These are phyloP conservation scores for Oegoconia quadripuncta DNA, from an alignment of 2,888 invertebrate species.

Conservation along the genomic window DNA sequence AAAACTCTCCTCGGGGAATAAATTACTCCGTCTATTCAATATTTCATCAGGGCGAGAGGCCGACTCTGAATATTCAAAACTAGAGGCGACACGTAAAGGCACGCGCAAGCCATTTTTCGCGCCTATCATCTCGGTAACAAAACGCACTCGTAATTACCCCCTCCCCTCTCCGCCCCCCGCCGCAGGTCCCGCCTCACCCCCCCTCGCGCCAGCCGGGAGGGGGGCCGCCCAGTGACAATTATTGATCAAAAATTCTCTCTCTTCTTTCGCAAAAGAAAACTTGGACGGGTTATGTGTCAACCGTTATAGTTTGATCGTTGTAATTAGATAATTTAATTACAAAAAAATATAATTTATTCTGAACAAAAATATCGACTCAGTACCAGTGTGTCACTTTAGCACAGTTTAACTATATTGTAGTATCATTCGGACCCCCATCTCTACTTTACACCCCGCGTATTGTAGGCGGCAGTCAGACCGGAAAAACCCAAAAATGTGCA, in stretches of 20 bases:
- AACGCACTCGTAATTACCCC: conserved; percentile 80
- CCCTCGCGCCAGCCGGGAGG: conserved; percentile 38
- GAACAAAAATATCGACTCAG: conserved; percentile 3
- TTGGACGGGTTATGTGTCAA: conserved; percentile 79
- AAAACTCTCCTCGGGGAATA: conserved; percentile 73
- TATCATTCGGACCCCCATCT: too few relatives aligned
- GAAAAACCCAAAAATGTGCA: too few relatives aligned
- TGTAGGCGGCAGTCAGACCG: too few relatives aligned
- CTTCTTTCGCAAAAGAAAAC: conserved; percentile 80
- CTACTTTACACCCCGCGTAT: too few relatives aligned
- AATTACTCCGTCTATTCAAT: conserved; percentile 77
- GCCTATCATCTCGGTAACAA: conserved; percentile 80
- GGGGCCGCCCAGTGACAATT: conserved; percentile 82
- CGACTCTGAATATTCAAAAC: conserved; percentile 77
- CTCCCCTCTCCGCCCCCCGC: conserved; percentile 37
- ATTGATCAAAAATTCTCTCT: conserved; percentile 85
- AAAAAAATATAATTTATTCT: too few relatives aligned
- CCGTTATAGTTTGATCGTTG: conserved; percentile 68
- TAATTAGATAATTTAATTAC: conserved; percentile 63
- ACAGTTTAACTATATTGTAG: conserved; percentile 4
- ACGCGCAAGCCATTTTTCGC: conserved; percentile 79
- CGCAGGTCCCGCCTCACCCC: conserved; percentile 34
- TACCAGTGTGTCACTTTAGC: not conserved
- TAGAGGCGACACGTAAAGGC: conserved; percentile 77
- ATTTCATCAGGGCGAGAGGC: conserved; percentile 76